These are phyloP conservation scores for Solen grandis DNA, from an alignment of 1,140 invertebrate species.

Conservation along the genomic window DNA sequence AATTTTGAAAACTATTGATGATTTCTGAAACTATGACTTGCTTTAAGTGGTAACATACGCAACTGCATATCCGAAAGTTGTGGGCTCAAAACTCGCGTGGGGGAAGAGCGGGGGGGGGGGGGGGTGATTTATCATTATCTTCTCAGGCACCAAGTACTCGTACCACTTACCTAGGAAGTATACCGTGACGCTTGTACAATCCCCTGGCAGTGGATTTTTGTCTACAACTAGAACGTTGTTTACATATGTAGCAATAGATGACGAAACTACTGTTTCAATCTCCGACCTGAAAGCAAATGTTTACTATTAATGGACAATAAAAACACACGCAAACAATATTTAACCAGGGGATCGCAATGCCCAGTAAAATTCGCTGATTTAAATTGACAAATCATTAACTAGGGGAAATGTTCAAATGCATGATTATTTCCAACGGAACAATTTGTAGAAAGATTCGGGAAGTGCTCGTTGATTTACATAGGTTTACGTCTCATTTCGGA, in stretches of 20 bases:
- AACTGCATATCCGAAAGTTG: no score
- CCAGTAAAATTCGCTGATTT: not conserved
- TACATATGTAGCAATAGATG: constrained; percentile 16
- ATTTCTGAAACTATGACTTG: not conserved
- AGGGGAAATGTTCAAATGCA: not conserved
- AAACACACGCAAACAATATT: not conserved
- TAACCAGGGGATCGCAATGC: not conserved
- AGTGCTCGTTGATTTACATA: no score
- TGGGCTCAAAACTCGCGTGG: no score
- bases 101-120: no score
- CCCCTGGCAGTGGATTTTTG: not conserved
- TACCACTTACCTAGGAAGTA: constrained; percentile 49
- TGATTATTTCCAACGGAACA: not conserved
- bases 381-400: not conserved
- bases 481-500: no score
- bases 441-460: not conserved
- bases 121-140: no score
- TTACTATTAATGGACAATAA: not conserved
- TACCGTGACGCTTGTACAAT: constrained; percentile 15
- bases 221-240: constrained; percentile 1
- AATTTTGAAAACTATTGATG: no score
- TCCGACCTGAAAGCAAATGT: constrained; percentile 4
- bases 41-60: not conserved
- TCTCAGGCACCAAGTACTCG: no score
- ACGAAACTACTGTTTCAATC: constrained; percentile 17